Evolutionary conservation across 2,113 vertebrate species (phyloP), one percentile per base, ranked within the genome.

Genomic region (Brachyhypopomus gauderio): DNA sequence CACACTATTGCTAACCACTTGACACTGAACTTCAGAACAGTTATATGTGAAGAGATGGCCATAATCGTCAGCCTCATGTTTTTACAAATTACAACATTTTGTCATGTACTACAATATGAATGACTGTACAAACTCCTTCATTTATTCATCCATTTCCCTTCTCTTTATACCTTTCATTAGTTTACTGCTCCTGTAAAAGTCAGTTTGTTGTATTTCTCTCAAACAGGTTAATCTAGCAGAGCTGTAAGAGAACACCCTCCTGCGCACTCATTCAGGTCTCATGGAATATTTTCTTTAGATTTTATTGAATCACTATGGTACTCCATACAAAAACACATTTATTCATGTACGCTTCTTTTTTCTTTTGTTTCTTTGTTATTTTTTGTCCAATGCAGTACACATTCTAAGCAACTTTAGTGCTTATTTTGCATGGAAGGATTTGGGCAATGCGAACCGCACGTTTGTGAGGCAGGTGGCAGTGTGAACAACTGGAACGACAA

Each of bases 341-440:
- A 34, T 34, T 9, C 41, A 2, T 41, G 9, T 8, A 41, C 14
- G 2, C n/a, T 41, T 72, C 22, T 60, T 41, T 30, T 22, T 27
- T 16, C 17, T 23, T 6, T 56, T 20, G 9, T 19, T 52, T 52
- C 20, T 20, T 71, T 36, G 4, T 4, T 59, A 19, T 52, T 52
- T 38, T 20, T 71, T 36, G 4, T 4, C 34, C n/a, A 38, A 58
- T 17, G 56, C 58, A 41, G 55, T 83, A 59, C n/a, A 64, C 59
- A 45, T 80, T 60, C 71, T 20, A 3, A n/a, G 20, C 45, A 75
- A 27, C 67, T 74, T 72, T 67, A 74, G 27, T 75, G 72, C 63
- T 75, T 80, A 38, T 67, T 75, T 75, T 75, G 71, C 74, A 74
- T 79, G 72, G 77, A 48, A 34, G 55, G 77, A 83, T 79, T 79